These are phyloP conservation scores for Alcedo quadribrachys DNA, from an alignment of 2,797 vertebrate species.

Conservation along the genomic window DNA sequence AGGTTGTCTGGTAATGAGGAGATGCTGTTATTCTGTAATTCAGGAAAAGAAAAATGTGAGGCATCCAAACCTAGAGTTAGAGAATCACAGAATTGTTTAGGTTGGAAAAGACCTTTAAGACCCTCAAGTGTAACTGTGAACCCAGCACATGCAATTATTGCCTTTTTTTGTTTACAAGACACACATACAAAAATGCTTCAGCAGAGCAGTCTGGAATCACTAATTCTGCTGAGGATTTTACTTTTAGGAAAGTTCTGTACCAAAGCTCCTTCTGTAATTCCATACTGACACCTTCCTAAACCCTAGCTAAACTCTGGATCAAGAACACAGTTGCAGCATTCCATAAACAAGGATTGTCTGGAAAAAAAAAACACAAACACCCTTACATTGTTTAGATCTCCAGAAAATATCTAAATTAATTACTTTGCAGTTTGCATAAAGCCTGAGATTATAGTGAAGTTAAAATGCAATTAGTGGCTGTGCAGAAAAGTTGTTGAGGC, in stretches of 20 bases:
- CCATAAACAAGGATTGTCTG: not conserved
- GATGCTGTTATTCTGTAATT: not conserved
- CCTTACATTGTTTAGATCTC: not conserved
- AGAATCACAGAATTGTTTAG: not conserved
- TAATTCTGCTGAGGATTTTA: not conserved
- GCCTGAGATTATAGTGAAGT: not conserved
- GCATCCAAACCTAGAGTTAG: not conserved
- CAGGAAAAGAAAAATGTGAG: not conserved
- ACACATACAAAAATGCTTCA: not conserved
- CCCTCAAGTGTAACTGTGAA: not conserved
- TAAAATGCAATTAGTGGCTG: not conserved
- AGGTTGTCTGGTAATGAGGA: not conserved
- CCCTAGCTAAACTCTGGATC: not conserved
- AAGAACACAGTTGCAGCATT: not conserved
- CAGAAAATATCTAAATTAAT: not conserved
- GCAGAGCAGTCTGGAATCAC: not conserved
- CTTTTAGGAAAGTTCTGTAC: not conserved
- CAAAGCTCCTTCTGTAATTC: not conserved
- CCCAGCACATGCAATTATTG: not conserved
- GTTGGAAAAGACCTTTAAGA: not conserved
- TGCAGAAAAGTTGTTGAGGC: not conserved
- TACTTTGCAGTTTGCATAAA: not conserved
- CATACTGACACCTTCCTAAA: conserved; percentile 7
- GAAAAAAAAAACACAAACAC: not conserved
- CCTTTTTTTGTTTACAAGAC: conserved; percentile 3